Conservation (phyloP, 2,888 invertebrate genomes). For the Caenorhabditis sp. region DNA sequence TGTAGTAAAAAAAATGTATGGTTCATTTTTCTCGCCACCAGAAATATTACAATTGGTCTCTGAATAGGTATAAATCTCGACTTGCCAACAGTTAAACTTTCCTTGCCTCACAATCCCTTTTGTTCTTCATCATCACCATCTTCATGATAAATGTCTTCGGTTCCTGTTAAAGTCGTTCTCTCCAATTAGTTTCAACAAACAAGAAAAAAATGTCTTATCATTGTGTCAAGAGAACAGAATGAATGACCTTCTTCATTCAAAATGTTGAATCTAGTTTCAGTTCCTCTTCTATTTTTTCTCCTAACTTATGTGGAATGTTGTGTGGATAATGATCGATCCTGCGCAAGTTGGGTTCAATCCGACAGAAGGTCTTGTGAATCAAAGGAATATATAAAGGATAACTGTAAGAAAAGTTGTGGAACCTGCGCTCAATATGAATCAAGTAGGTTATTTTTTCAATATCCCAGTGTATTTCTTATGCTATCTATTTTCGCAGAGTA, state of each 20-base stretch:
- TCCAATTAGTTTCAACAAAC: background rate
- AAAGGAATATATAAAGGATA: conserved; percentile 40
- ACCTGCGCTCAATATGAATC: conserved; percentile 26
- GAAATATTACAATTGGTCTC: too few relatives aligned
- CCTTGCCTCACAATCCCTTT: too few relatives aligned
- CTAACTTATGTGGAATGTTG: conserved; percentile 8
- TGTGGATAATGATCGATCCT: conserved; percentile 22
- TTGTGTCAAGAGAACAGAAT: too few relatives aligned
- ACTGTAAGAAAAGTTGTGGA: conserved; percentile 34
- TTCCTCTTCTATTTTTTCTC: conserved; percentile 7
- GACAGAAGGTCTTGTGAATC: conserved; percentile 21
- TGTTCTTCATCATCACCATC: too few relatives aligned
- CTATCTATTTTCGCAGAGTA: conserved; percentile 13
- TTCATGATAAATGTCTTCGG: background rate
- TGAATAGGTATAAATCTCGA: too few relatives aligned
- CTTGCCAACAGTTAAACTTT: too few relatives aligned
- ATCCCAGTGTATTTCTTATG: background rate
- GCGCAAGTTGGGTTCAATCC: conserved; percentile 27
- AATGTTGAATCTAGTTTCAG: background rate
- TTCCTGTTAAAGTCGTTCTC: background rate
- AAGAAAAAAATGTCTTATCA: background rate
- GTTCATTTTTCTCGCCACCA: too few relatives aligned
- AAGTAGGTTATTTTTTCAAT: background rate
- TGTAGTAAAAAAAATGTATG: too few relatives aligned
- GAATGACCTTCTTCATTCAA: background rate